phyloP scores from a whole-genome alignment of 2,113 vertebrate species.

The Eclectus roratus region DNA sequence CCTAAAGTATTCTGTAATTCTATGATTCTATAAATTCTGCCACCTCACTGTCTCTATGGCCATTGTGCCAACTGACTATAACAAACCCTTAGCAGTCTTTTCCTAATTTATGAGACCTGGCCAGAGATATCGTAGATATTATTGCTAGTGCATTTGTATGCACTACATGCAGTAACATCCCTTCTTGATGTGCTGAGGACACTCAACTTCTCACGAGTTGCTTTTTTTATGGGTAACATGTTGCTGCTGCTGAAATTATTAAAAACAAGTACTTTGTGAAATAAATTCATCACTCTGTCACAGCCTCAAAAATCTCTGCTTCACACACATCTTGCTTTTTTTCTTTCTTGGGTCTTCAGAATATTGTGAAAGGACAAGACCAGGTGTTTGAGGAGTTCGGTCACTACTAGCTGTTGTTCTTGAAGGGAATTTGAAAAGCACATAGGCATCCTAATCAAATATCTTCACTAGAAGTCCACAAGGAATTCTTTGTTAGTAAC shows the following conservation, averaged over 20 bases:
- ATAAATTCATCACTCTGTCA: background rate
- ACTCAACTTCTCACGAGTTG: background rate
- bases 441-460: conserved; percentile 33
- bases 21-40: background rate
- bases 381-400: conserved; percentile 47
- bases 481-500: conserved; percentile 39
- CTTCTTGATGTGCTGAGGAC: background rate
- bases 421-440: conserved; percentile 24
- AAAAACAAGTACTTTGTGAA: background rate
- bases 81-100: background rate
- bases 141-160: background rate
- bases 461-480: conserved; percentile 20
- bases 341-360: background rate
- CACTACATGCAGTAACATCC: background rate
- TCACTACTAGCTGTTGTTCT: conserved; percentile 42
- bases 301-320: background rate
- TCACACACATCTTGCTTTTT: background rate
- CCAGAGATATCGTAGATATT: background rate
- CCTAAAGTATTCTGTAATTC: background rate
- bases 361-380: conserved; percentile 18
- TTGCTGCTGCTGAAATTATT: background rate
- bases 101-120: background rate
- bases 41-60: too few relatives aligned
- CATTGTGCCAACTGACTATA: too few relatives aligned
- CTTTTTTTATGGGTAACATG: background rate